Base-by-base conservation (phyloP, 2,113 vertebrate species). In the Dromiciops gliroides region DNA sequence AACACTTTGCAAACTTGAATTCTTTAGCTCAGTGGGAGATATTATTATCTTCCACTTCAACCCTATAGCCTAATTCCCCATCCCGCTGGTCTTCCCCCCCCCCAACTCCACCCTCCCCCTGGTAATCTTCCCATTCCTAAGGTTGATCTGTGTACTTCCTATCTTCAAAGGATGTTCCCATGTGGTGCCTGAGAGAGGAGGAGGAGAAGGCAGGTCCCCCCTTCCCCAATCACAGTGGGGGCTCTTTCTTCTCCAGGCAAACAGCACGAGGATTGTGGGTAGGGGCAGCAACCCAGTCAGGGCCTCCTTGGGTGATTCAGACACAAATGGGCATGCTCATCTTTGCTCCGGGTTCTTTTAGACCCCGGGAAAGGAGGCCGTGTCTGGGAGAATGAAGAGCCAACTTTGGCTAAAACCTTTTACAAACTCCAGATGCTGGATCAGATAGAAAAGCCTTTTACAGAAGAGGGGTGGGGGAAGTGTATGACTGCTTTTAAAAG, bases 341-440 rank as follows among this genome's bases (percentile, higher is more conserved):
- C 89, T 96, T 95, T 96, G 56, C 23, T 90, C 95, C 93, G 89
- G 23, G 53, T 96, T 95, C 44, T 94, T 94, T 93, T 48, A 23
- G 96, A 96, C 95, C 95, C 96, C 1, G 14, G 95, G 96, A 92
- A 98, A 98, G 52, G 90, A 1, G 50, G 96, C 26, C n/a, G n/a
- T 28, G 90, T 96, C 88, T 47, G 2, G 24, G 94, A 92, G 96
- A 97, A 95, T 95, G 97, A n/a, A 97, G n/a, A 92, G 48, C 51
- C 83, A 92, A 48, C 14, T 96, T 83, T 90, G 89, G 91, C 0
- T 50, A 93, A 95, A 7, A 89, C 51, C 75, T 5, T 60, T 92
- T 93, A 97, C 96, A 95, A 93, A 50, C 12, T 94, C 48, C 53
- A n/a, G 93, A 91, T 89, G 96, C 50, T 95, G 92, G 91, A 89